Percentiles rank a stretch among this genome's conserved stretches.
These are phyloP conservation scores for Netelia inedita DNA, from an alignment of 2,888 invertebrate genomes.

Conservation along the genomic window DNA sequence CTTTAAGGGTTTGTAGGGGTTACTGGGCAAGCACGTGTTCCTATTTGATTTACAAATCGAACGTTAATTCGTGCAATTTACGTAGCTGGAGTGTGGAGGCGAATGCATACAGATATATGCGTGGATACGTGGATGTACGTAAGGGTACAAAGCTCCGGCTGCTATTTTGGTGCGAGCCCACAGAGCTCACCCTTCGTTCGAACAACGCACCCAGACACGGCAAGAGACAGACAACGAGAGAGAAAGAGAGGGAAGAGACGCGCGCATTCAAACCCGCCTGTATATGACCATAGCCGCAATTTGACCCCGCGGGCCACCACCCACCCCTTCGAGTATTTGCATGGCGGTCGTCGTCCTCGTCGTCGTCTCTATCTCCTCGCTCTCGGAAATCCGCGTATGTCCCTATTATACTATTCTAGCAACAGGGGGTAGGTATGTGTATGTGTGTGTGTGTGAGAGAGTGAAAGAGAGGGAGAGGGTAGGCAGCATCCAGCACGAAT, in stretches of 20 bases:
- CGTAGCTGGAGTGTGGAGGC: conserved; percentile 66
- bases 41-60: conserved; percentile 77
- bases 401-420: conserved; percentile 20
- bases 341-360: conserved; percentile 59
- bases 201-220: conserved; percentile 8
- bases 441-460: neutral
- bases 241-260: neutral
- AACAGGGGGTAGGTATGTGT: conserved; percentile 8
- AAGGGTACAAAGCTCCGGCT: conserved; percentile 48
- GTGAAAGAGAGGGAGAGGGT: neutral
- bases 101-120: neutral
- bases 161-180: conserved; percentile 61
- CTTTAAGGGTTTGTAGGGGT: conserved; percentile 26
- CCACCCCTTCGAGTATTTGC: conserved; percentile 72
- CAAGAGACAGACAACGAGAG: neutral
- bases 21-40: conserved; percentile 60
- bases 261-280: conserved; percentile 48
- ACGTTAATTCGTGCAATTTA: conserved; percentile 76
- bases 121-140: neutral
- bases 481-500: neutral
- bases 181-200: conserved; percentile 66
- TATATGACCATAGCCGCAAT: conserved; percentile 63
- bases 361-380: conserved; percentile 33
- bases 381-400: conserved; percentile 48
- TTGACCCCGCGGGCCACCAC: conserved; percentile 60